These are phyloP conservation scores for Helogale parvula DNA, from an alignment of 2,113 vertebrate genomes.

Conservation along the genomic window DNA sequence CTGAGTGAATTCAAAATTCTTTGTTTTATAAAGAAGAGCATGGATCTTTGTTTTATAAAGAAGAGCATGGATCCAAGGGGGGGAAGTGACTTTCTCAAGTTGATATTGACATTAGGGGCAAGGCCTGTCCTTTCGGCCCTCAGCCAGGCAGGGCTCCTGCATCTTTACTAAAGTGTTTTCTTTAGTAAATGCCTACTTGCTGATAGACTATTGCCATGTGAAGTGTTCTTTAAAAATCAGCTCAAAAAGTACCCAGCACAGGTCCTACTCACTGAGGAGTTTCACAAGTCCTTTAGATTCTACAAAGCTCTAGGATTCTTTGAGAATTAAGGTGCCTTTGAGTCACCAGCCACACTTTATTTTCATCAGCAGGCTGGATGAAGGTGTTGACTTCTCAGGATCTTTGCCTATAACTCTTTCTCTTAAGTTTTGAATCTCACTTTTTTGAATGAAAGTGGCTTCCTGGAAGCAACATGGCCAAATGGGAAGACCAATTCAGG, in stretches of 20 bases:
- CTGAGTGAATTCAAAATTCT: neutral
- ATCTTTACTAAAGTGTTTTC: neutral
- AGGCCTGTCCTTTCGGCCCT: neutral
- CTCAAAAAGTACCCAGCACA: neutral
- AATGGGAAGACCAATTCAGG: neutral
- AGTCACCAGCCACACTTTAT: neutral
- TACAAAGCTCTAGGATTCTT: neutral
- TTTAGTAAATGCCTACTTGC: neutral
- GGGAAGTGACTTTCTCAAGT: neutral
- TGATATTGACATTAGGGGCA: neutral
- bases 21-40: neutral
- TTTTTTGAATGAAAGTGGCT: conserved; percentile 13
- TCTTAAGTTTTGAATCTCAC: neutral
- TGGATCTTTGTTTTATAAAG: neutral
- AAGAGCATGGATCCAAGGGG: neutral
- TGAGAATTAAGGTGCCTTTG: neutral
- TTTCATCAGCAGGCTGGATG: neutral
- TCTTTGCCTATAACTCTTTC: neutral
- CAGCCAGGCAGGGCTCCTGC: neutral
- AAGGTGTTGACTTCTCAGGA: neutral
- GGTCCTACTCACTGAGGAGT: neutral
- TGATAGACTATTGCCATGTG: neutral
- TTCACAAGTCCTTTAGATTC: neutral
- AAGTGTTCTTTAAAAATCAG: neutral
- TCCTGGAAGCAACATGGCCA: neutral